Conservation (phyloP, 1,140 invertebrate genomes). For the Belonocnema kinseyi region DNA sequence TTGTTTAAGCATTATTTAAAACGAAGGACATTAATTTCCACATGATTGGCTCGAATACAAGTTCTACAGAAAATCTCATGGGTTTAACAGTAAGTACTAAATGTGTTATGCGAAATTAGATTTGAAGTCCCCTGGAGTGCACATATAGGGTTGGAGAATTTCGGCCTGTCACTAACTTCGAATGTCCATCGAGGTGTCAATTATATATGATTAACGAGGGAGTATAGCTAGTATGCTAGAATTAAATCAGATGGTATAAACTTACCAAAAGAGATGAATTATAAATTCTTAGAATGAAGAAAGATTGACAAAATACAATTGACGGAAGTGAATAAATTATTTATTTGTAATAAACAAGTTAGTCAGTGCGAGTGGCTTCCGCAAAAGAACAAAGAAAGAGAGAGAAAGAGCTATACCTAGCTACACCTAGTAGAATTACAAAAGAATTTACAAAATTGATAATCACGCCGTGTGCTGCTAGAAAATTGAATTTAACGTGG, state of each 20-base stretch:
- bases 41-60: not conserved
- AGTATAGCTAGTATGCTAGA: not conserved
- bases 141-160: slow-evolving; percentile 23
- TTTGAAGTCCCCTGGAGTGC: slow-evolving; percentile 14
- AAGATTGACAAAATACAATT: too few relatives aligned
- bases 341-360: too few relatives aligned
- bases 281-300: not conserved
- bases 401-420: too few relatives aligned
- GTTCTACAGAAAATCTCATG: not conserved
- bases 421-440: too few relatives aligned
- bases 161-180: slow-evolving; percentile 17
- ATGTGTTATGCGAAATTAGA: slow-evolving; percentile 2
- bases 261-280: not conserved
- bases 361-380: too few relatives aligned
- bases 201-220: slow-evolving; percentile 15
- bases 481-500: slow-evolving; percentile 4
- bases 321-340: too few relatives aligned
- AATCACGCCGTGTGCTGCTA: not conserved
- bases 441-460: not conserved
- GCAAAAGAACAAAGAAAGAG: too few relatives aligned
- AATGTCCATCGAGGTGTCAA: slow-evolving; percentile 28
- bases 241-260: not conserved
- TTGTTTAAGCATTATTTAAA: not conserved
- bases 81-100: slow-evolving; percentile 5
- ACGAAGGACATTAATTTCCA: not conserved